Conservation (phyloP, 2,797 vertebrate genomes). For the Sebastes nivosus region DNA sequence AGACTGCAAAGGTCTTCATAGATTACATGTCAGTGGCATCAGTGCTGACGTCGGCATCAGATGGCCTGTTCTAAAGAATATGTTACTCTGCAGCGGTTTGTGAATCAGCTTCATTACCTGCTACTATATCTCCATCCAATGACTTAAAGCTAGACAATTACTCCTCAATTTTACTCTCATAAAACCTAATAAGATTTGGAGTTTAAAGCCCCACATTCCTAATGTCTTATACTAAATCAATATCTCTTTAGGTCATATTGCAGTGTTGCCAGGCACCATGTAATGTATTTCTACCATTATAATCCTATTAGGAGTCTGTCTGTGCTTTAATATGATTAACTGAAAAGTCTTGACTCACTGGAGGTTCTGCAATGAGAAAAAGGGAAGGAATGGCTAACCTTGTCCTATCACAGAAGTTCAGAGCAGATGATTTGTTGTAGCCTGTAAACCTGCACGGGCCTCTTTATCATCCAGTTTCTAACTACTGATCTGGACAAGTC, state of each 20-base stretch:
- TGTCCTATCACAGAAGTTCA: background rate
- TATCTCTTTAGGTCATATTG: slow-evolving; percentile 18
- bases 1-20: background rate
- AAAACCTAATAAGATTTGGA: slow-evolving; percentile 12
- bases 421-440: background rate
- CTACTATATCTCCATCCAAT: background rate
- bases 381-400: background rate
- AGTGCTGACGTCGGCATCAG: background rate
- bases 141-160: background rate
- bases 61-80: background rate
- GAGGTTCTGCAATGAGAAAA: background rate
- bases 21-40: background rate
- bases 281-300: slow-evolving; percentile 33
- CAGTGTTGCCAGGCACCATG: background rate
- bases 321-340: slow-evolving; percentile 7
- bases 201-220: background rate
- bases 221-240: slow-evolving; percentile 29
- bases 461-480: background rate
- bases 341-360: background rate
- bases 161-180: background rate
- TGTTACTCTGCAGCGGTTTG: background rate
- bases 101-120: background rate
- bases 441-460: background rate
- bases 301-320: slow-evolving; percentile 30
- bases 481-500: background rate